Conservation (phyloP, 2,888 invertebrate genomes). For the Phymatocera aterrima region DNA sequence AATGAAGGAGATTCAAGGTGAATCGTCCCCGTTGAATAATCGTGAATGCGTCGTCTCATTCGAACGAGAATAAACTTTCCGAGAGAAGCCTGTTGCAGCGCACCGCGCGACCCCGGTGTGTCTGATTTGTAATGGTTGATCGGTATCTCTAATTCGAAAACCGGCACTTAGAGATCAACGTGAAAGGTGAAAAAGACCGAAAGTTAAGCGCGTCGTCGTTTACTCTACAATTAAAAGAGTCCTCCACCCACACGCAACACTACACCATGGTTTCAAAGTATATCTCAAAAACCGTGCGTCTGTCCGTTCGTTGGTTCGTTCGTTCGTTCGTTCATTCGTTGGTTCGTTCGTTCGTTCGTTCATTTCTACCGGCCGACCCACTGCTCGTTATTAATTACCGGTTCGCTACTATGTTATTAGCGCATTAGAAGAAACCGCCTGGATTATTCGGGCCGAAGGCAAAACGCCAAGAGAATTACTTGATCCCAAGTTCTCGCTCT, state of each 20-base stretch:
- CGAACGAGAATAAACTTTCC: neutral
- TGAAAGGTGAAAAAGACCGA: conserved; percentile 37
- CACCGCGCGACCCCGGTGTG: too few relatives aligned
- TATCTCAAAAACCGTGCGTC: conserved; percentile 36
- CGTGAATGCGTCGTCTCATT: neutral
- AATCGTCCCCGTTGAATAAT: neutral
- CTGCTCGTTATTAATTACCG: conserved; percentile 71
- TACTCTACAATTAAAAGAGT: conserved; percentile 54
- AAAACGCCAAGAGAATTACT: conserved; percentile 49
- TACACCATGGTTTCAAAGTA: conserved; percentile 38
- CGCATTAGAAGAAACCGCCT: conserved; percentile 72
- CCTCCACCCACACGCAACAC: conserved; percentile 59
- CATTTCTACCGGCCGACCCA: conserved; percentile 43
- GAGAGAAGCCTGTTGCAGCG: too few relatives aligned
- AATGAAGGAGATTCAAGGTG: neutral
- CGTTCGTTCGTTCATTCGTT: neutral
- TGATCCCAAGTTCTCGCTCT: neutral
- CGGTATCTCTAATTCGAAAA: conserved; percentile 49
- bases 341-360: neutral
- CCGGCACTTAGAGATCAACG: conserved; percentile 58
- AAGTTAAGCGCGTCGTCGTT: conserved; percentile 28
- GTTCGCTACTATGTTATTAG: conserved; percentile 72
- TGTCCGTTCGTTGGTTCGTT: conserved; percentile 12
- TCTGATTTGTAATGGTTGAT: conserved; percentile 36
- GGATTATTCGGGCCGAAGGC: conserved; percentile 59